Percentiles rank a stretch among this genome's conserved stretches.
These are phyloP conservation scores for Mastomys natalensis DNA, from an alignment of 2,113 vertebrate species.

Conservation along the genomic window DNA sequence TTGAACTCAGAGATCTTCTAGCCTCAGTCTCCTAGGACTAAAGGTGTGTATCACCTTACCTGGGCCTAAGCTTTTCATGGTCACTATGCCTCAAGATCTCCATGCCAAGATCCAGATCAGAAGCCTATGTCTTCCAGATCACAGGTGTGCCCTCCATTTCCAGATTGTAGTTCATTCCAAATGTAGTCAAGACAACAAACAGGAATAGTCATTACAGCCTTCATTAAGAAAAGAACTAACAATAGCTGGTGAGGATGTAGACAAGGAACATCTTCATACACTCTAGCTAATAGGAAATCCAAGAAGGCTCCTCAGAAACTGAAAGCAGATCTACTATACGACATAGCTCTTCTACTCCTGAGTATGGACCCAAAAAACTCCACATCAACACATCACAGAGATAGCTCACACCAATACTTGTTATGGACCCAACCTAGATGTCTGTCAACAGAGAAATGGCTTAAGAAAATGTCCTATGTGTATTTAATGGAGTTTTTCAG, in stretches of 20 bases:
- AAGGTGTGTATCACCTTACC: too few species aligned
- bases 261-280: not conserved
- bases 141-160: too few species aligned
- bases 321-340: not conserved
- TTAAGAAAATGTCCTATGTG: not conserved
- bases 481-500: not conserved
- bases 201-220: too few species aligned
- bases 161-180: too few species aligned
- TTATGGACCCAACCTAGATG: not conserved
- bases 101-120: too few species aligned
- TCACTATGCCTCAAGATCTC: too few species aligned
- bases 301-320: not conserved
- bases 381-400: not conserved
- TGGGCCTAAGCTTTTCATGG: too few species aligned
- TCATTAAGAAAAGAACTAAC: not conserved
- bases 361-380: not conserved
- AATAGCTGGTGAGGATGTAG: not conserved
- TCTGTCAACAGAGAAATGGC: not conserved
- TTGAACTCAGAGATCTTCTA: too few species aligned
- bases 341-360: not conserved
- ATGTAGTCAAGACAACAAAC: too few species aligned
- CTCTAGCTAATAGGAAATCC: not conserved
- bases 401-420: not conserved
- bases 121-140: too few species aligned
- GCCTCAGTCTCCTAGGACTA: too few species aligned